These are phyloP conservation scores for Podabrus alpinus DNA, from an alignment of 2,888 invertebrate species.

Conservation along the genomic window DNA sequence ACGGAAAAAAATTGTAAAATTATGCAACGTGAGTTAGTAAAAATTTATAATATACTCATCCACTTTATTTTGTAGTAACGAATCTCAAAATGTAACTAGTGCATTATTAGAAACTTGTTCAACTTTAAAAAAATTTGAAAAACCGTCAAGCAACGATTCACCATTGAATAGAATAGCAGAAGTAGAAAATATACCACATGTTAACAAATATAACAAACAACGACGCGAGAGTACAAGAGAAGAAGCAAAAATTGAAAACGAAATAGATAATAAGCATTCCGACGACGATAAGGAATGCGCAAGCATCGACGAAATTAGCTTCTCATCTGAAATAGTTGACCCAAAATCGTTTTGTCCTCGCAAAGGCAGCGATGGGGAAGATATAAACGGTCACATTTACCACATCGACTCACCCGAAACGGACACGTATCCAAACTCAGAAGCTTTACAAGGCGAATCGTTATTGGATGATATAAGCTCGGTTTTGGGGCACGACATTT, in stretches of 20 bases:
- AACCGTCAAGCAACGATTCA: constrained; percentile 39
- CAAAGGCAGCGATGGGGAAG: constrained; percentile 57
- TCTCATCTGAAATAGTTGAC: constrained; percentile 69
- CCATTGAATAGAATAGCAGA: constrained; percentile 33
- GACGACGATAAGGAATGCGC: constrained; percentile 63
- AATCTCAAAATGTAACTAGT: constrained; percentile 30
- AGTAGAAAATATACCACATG: constrained; percentile 27
- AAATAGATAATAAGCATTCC: constrained; percentile 42
- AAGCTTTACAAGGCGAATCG: constrained; percentile 76
- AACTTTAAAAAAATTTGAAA: constrained; percentile 43
- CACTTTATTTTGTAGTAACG: constrained; percentile 21
- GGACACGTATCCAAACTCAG: constrained; percentile 72
- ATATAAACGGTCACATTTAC: constrained; percentile 63
- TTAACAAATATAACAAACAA: constrained; percentile 52
- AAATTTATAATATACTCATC: not conserved
- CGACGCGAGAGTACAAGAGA: constrained; percentile 49
- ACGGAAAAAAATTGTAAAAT: not conserved
- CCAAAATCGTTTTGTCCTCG: constrained; percentile 53
- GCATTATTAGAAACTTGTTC: constrained; percentile 43
- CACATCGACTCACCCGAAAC: constrained; percentile 87
- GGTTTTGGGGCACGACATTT: constrained; percentile 67
- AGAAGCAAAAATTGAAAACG: constrained; percentile 51
- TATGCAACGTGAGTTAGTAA: not conserved
- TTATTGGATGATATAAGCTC: constrained; percentile 76
- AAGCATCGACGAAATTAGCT: constrained; percentile 73